Evolutionary conservation across 2,888 invertebrate species (phyloP).

Genomic region (Hypomecis atomaria): DNA sequence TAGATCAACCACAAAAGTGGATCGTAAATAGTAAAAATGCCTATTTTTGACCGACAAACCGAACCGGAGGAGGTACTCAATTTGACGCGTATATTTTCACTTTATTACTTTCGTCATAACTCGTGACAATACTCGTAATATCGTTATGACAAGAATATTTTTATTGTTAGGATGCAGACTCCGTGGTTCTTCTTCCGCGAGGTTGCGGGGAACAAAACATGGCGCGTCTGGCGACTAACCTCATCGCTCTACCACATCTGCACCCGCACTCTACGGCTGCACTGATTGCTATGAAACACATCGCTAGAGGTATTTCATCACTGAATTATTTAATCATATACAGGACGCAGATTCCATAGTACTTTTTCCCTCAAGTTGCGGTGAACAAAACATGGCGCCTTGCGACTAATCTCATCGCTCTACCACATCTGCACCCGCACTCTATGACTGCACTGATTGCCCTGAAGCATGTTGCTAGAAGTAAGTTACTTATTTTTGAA

Average conservation of each 20-base stretch:
- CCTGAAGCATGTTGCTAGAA: constrained; percentile 78
- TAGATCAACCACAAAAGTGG: too few relatives aligned
- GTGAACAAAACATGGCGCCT: constrained; percentile 93
- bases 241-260: constrained; percentile 87
- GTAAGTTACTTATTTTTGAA: too few relatives aligned
- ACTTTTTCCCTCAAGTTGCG: constrained; percentile 89
- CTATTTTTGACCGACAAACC: too few relatives aligned
- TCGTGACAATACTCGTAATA: too few relatives aligned
- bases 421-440: constrained; percentile 84
- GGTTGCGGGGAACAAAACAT: constrained; percentile 94
- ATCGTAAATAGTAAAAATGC: too few relatives aligned
- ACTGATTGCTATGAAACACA: constrained; percentile 74
- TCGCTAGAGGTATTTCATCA: constrained; percentile 77
- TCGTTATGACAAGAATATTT: neutral
- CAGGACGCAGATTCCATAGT: constrained; percentile 89
- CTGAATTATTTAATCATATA: too few relatives aligned
- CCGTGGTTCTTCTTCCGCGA: constrained; percentile 87
- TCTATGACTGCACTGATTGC: constrained; percentile 59
- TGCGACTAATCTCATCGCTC: constrained; percentile 89
- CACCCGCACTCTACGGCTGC: constrained; percentile 63
- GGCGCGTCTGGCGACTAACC: constrained; percentile 90
- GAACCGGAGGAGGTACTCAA: too few relatives aligned
- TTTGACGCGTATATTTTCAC: too few relatives aligned
- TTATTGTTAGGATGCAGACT: constrained; percentile 86
- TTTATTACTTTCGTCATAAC: too few relatives aligned